These are phyloP conservation scores for Xestia ashworthii DNA, from an alignment of 2,888 invertebrate species.

Conservation along the genomic window DNA sequence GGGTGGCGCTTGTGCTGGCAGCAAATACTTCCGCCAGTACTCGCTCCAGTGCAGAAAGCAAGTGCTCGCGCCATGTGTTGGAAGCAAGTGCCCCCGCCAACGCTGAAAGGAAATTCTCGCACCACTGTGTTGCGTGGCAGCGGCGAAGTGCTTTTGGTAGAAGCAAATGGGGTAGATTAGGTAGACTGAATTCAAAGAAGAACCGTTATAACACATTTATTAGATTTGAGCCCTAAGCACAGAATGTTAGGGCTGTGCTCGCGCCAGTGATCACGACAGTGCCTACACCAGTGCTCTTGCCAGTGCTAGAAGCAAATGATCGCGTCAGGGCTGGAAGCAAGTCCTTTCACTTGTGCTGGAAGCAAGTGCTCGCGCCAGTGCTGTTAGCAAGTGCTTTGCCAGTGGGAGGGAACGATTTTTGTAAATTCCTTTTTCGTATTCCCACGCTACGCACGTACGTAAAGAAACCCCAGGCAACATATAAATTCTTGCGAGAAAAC, in stretches of 20 bases:
- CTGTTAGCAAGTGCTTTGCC: too few relatives aligned
- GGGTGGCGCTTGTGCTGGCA: not conserved
- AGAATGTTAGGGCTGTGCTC: too few relatives aligned
- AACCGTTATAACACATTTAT: not conserved
- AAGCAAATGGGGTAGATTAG: too few relatives aligned
- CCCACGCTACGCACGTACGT: not conserved
- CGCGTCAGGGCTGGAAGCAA: too few relatives aligned
- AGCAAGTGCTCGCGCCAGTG: not conserved
- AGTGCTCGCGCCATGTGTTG: not conserved
- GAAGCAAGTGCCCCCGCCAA: not conserved
- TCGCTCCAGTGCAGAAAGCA: not conserved
- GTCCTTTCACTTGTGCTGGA: too few relatives aligned
- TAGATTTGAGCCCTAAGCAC: not conserved
- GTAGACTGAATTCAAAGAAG: too few relatives aligned
- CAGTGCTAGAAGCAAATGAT: too few relatives aligned
- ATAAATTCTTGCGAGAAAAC: not conserved
- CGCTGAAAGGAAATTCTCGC: not conserved
- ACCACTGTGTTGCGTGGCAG: too few relatives aligned
- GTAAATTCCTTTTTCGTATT: not conserved
- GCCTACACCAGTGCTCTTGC: too few relatives aligned
- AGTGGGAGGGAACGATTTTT: not conserved
- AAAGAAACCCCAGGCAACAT: not conserved
- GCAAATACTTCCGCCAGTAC: not conserved
- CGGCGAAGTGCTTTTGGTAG: too few relatives aligned
- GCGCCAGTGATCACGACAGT: not conserved